Conservation (phyloP, 2,888 invertebrate species). For the Anoplius nigerrimus region DNA sequence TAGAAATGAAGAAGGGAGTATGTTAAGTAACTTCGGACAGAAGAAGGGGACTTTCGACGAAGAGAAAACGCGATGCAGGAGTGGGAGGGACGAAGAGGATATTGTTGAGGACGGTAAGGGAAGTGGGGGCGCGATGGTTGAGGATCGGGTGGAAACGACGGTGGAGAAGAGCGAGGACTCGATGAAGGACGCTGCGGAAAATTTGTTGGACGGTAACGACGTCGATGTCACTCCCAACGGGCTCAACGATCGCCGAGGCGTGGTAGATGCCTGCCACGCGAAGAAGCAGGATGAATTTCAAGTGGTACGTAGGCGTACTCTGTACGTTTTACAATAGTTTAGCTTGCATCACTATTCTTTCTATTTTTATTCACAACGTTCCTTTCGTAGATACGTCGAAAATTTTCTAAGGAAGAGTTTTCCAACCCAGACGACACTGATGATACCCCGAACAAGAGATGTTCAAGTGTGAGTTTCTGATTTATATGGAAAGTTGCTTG, state of each 20-base stretch:
- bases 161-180: conserved; percentile 32
- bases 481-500: neutral
- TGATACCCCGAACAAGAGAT: conserved; percentile 68
- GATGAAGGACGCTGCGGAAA: conserved; percentile 30
- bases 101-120: conserved; percentile 12
- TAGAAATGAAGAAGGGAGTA: neutral
- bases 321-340: too few species aligned
- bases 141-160: neutral
- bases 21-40: neutral
- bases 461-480: conserved; percentile 67
- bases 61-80: conserved; percentile 24
- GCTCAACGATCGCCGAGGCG: conserved; percentile 44
- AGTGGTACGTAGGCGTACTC: conserved; percentile 51
- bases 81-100: conserved; percentile 17
- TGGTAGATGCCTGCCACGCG: conserved; percentile 38
- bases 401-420: conserved; percentile 69
- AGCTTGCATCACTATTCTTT: too few species aligned
- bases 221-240: conserved; percentile 41
- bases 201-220: conserved; percentile 35
- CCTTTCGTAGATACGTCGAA: conserved; percentile 61
- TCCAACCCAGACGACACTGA: conserved; percentile 71
- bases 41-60: conserved; percentile 8
- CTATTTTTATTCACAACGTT: too few species aligned
- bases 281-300: conserved; percentile 60
- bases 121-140: conserved; percentile 11